A percentile compares a stretch with the other conserved stretches of the same genome.
Evolutionary conservation across 1,140 invertebrate genomes (phyloP).

Genomic region (Camponotus floridanus): DNA sequence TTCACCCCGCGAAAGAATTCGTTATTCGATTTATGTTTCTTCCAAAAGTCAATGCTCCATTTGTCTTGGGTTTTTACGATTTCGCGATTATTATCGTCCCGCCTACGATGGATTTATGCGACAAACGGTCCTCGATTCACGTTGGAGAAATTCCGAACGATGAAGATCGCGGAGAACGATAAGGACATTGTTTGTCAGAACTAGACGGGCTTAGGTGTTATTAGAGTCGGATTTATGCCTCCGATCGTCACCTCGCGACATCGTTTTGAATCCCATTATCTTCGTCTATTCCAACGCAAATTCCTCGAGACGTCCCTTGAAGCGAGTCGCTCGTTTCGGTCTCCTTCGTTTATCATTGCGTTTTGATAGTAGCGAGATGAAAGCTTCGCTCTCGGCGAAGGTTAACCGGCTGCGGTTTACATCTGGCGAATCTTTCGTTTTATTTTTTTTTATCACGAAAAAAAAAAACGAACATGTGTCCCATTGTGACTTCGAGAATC

Average conservation of each 20-base stretch:
- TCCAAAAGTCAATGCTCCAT: not conserved
- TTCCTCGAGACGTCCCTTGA: not conserved
- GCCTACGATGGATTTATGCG: not conserved
- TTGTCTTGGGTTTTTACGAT: slow-evolving; percentile 15
- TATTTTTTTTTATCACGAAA: slow-evolving; percentile 17
- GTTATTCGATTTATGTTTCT: slow-evolving; percentile 4
- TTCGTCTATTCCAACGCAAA: not conserved
- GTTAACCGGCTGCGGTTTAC: slow-evolving; percentile 43
- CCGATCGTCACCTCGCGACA: not conserved
- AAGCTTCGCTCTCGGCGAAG: slow-evolving; percentile 20
- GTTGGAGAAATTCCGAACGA: not conserved
- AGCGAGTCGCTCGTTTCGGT: not conserved
- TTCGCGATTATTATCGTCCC: slow-evolving; percentile 11
- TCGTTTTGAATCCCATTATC: slow-evolving; percentile 29
- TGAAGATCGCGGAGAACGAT: not conserved
- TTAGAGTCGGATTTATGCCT: slow-evolving; percentile 23
- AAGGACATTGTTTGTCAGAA: not conserved
- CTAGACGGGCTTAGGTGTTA: not conserved
- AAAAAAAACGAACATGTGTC: not conserved
- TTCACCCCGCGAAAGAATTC: slow-evolving; percentile 22
- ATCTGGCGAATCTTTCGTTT: slow-evolving; percentile 36
- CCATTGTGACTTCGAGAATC: slow-evolving; percentile 34
- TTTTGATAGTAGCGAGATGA: slow-evolving; percentile 37
- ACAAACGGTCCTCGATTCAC: not conserved
- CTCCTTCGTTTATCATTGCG: slow-evolving; percentile 39